Evolutionary conservation across 2,888 invertebrate genomes (phyloP).

Genomic region (Trichogramma evanescens): DNA sequence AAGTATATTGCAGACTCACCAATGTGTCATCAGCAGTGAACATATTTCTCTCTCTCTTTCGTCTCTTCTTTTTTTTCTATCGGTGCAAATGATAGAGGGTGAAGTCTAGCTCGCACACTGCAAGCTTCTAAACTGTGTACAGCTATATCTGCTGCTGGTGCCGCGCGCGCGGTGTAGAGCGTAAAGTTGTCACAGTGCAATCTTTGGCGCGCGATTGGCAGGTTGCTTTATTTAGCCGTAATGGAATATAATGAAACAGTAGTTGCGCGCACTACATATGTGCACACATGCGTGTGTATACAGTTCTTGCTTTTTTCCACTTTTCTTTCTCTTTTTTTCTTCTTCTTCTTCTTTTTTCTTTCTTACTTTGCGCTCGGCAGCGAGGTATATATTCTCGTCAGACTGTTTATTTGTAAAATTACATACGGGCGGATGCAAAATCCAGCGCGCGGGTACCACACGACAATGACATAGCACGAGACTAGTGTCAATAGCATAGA

Average conservation of each 20-base stretch:
- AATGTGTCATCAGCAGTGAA: constrained; percentile 13
- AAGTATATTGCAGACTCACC: neutral
- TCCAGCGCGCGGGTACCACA: neutral
- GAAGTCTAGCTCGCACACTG: neutral
- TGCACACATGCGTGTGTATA: too few relatives aligned
- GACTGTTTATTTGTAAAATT: constrained; percentile 11
- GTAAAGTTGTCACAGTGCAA: constrained; percentile 24
- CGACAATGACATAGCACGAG: neutral
- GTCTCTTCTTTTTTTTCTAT: neutral
- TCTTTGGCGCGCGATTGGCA: constrained; percentile 9
- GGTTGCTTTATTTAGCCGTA: constrained; percentile 11
- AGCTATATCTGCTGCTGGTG: neutral
- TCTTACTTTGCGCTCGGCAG: neutral
- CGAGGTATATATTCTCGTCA: neutral
- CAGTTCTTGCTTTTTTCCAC: neutral
- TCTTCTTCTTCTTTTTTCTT: neutral
- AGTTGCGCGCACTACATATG: too few relatives aligned
- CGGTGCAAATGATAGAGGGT: constrained; percentile 6
- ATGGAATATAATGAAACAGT: neutral
- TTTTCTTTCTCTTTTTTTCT: neutral
- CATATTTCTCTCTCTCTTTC: neutral
- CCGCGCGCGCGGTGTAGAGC: neutral
- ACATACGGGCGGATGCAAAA: neutral
- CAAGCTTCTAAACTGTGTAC: neutral
- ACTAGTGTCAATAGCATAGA: constrained; percentile 30